These are phyloP conservation scores for Sebastes minor DNA, from an alignment of 2,797 vertebrate species.

Conservation along the genomic window DNA sequence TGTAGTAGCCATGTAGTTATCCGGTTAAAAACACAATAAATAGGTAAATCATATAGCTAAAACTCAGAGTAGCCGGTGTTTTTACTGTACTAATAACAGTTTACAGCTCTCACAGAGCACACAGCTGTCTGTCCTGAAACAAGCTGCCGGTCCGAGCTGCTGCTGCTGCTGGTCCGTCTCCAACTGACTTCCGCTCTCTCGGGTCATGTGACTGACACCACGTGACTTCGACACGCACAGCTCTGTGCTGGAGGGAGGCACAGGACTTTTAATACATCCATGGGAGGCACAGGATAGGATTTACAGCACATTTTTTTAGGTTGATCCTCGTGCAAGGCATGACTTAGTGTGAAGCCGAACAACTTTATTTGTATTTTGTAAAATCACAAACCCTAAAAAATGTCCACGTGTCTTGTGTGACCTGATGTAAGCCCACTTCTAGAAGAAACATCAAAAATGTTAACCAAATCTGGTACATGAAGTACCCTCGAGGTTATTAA, in stretches of 20 bases:
- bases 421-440: no score
- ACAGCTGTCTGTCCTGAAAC: not conserved
- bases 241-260: no score
- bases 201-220: slow-evolving; percentile 68
- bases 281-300: no score
- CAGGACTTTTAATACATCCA: no score
- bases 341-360: not conserved
- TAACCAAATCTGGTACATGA: not conserved
- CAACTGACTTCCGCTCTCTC: slow-evolving; percentile 32
- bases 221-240: slow-evolving; percentile 8
- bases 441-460: not conserved
- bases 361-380: not conserved
- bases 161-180: not conserved
- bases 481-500: not conserved
- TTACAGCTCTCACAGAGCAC: no score
- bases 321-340: not conserved
- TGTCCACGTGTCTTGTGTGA: no score
- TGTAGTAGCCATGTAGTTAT: slow-evolving; percentile 65
- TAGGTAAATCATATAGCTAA: not conserved
- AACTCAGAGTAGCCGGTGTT: accelerated
- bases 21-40: slow-evolving; percentile 5
- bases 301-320: not conserved
- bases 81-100: not conserved
- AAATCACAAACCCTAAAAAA: no score
- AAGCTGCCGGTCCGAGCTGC: not conserved